Evolutionary conservation across 2,888 invertebrate genomes (phyloP), one percentile per base, ranked within the genome.

Genomic region (Spisula solida): DNA sequence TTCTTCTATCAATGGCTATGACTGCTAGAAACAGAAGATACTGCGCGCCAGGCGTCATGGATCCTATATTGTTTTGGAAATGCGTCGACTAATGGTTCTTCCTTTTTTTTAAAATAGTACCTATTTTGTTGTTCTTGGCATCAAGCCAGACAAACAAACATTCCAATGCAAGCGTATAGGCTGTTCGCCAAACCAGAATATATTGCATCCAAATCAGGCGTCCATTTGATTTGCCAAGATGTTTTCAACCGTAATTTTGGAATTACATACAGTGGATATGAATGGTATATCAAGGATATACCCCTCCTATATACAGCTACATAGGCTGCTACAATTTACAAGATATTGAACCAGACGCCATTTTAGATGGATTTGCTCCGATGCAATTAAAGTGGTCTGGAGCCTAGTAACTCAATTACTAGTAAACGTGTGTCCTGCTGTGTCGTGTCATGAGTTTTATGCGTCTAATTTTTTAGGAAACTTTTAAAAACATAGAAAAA

Each of bases 1-100:
- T 78, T 85, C 85, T 41, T 85, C 51, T 56, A 41, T 60, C 85
- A 85, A 56, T 79, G 20, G 41, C 55, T 78, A 79, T 20, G 85
- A 85, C 75, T 83, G n/a, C 25, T 75, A 16, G 70, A 75, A 75
- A 75, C 75, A 75, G 75, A 75, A 75, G 31, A 31, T 34, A 75
- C 31, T 31, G 31, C 75, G 34, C 75, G 8, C 10, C 16, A 75
- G 75, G 75, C 75, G 75, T 75, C 75, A 2, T 1, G 5, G 31
- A 34, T 75, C 16, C 75, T 18, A 75, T 31, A 34, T 75, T 75
- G 31, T 31, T 31, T 70, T 31, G 70, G 31, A 70, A 70, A 31
- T 29, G 12, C 18, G 31, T 18, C 31, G 75, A 16, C 29, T 31
- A 34, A 75, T 31, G 16, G 31, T 18, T 31, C 75, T 12, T 75